These are phyloP conservation scores for Kuschelorhynchus macadamiae DNA, from an alignment of 2,888 invertebrate genomes.

Conservation along the genomic window DNA sequence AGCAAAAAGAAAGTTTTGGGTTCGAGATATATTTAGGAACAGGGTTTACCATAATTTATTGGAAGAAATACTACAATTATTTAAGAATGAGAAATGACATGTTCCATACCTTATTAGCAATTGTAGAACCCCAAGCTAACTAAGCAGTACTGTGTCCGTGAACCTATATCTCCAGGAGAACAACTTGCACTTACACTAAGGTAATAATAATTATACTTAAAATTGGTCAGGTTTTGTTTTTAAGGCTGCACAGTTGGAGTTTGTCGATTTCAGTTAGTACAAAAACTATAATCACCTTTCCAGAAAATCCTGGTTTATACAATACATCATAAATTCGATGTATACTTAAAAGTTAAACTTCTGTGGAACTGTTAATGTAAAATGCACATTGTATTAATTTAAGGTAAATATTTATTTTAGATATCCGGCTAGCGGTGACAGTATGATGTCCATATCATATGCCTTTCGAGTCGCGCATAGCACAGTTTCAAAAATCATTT, in stretches of 20 bases:
- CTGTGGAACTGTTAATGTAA: background rate
- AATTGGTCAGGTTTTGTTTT: no score
- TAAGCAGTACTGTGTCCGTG: conserved; percentile 3
- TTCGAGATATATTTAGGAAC: no score
- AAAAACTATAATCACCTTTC: background rate
- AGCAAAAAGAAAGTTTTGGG: no score
- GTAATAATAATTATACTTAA: conserved; percentile 6
- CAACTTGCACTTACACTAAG: conserved; percentile 20
- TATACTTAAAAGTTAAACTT: no score
- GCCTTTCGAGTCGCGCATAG: conserved; percentile 9
- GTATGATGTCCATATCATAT: conserved; percentile 28
- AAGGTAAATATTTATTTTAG: conserved; percentile 4
- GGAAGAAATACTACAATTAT: no score
- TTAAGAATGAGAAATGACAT: no score
- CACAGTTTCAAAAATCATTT: conserved; percentile 15
- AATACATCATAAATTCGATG: background rate
- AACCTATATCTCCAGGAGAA: conserved; percentile 21
- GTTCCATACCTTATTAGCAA: no score
- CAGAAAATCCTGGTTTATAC: background rate
- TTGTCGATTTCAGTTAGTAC: no score
- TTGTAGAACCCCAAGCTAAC: no score
- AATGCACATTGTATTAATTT: background rate
- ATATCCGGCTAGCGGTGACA: conserved; percentile 19
- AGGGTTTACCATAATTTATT: no score
- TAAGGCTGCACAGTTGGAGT: no score